Evolutionary conservation across 2,113 vertebrate species (phyloP).

Genomic region (Hyaena hyaena): DNA sequence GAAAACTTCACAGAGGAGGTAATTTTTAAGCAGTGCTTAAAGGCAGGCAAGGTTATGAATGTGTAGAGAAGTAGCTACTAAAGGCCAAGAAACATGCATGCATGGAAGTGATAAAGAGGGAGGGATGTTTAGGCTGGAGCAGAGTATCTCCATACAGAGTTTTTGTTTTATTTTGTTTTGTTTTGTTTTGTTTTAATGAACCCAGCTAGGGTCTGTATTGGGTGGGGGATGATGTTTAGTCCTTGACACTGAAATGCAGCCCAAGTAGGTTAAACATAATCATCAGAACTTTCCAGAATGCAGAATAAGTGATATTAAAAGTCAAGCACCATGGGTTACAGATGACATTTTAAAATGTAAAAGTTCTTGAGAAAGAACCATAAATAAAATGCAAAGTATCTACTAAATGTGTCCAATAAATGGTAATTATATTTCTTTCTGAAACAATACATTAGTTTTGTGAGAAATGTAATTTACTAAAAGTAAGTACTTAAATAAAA

Average conservation of each 20-base stretch:
- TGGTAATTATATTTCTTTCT: not conserved
- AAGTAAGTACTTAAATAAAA: not conserved
- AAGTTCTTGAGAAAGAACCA: not conserved
- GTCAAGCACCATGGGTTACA: not conserved
- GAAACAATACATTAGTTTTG: conserved; percentile 4
- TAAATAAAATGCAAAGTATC: not conserved
- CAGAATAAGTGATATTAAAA: not conserved
- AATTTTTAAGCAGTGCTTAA: not conserved
- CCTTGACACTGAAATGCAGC: not conserved
- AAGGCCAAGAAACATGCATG: not conserved
- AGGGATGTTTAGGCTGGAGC: not conserved
- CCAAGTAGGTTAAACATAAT: not conserved
- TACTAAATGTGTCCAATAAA: not conserved
- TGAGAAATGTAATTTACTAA: not conserved
- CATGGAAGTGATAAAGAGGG: not conserved
- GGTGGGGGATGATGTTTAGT: not conserved
- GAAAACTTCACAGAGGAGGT: not conserved
- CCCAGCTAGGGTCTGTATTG: not conserved
- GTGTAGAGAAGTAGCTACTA: not conserved
- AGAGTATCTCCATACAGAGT: not conserved
- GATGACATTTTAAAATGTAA: not conserved
- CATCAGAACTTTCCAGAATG: not conserved
- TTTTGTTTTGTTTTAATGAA: not conserved
- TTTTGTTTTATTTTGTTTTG: not conserved
- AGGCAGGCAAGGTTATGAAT: not conserved